Base-by-base conservation (phyloP, 2,113 vertebrate species). In the Pavo muticus region DNA sequence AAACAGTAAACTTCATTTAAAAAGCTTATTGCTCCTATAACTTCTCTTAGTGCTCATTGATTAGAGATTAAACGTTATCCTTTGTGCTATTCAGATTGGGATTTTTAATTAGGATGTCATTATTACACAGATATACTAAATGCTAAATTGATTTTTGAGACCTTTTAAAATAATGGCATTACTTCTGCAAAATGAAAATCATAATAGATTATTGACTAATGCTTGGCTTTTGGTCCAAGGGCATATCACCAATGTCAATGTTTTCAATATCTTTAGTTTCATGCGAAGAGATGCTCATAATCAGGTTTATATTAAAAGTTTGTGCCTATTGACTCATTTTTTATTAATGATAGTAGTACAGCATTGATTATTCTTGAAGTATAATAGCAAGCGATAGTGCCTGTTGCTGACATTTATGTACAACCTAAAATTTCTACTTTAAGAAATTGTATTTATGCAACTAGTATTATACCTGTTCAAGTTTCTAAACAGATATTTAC, bases 131-230 rank as follows among this genome's bases (percentile, higher is more conserved):
- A 98, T 98, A 97, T 97, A 95, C 96, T 96, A 98, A 98, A 98
- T 93, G 96, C 96, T 97, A 86, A 94, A 98, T 98, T 98, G 98
- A 98, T 98, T 98, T 98, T 73, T 93, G 76, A 97, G 97, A 95
- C 97, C 97, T 98, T 97, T 98, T 97, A 97, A 98, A 98, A 98
- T 98, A 97, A 98, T 98, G 97, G 97, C 87, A 71, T 86, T 95
- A 91, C 96, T 97, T 97, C 96, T 97, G 97, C 96, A 97, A 98
- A 98, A 98, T 98, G 98, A 98, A 98, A 99, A 98, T 98, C 98
- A 98, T 99, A 98, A 98, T 98, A 98, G 98, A 98, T 98, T 98
- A 98, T 98, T 97, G 98, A 98, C 97, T 96, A 97, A 96, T 88
- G 87, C 82, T 91, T 94, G 96, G 95, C 97, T 96, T 97, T 96